A percentile compares a stretch with the other conserved stretches of the same genome.
Evolutionary conservation across 1,140 invertebrate genomes (phyloP).

Genomic region (Matsumurasca onukii): DNA sequence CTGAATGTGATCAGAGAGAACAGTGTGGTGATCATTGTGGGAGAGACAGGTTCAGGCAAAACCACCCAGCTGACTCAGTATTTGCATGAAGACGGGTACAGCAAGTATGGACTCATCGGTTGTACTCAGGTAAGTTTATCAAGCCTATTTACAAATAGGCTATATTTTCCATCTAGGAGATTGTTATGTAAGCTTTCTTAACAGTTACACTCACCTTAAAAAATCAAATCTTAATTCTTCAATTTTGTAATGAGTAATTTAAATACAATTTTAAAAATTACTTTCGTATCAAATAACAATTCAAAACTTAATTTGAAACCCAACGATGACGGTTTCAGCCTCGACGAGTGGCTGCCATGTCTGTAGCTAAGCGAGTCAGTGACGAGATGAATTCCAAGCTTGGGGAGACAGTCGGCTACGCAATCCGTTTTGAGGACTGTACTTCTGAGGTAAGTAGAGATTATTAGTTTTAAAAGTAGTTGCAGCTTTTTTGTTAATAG

Average conservation of each 20-base stretch:
- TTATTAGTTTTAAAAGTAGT: too few relatives aligned
- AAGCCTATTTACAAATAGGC: neutral
- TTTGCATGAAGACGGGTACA: constrained; percentile 97
- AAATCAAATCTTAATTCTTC: too few relatives aligned
- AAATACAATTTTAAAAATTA: too few relatives aligned
- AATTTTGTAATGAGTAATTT: too few relatives aligned
- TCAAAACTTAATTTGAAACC: too few relatives aligned
- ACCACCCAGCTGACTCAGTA: constrained; percentile 99
- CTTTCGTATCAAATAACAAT: too few relatives aligned
- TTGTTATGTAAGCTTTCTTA: too few relatives aligned
- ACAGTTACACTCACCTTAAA: too few relatives aligned
- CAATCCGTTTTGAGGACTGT: constrained; percentile 99
- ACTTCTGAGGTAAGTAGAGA: constrained; percentile 72
- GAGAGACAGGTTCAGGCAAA: constrained; percentile 98
- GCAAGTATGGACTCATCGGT: constrained; percentile 89
- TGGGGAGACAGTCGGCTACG: constrained; percentile 91
- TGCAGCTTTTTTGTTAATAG: too few relatives aligned
- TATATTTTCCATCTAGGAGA: too few relatives aligned
- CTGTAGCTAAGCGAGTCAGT: constrained; percentile 96
- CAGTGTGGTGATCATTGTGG: constrained; percentile 90
- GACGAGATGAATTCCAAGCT: constrained; percentile 95
- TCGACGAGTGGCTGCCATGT: constrained; percentile 96
- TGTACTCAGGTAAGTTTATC: constrained; percentile 36
- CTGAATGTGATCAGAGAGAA: constrained; percentile 94
- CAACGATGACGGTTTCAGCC: too few relatives aligned